Evolutionary conservation across 35 echinoderm and acorn worm genomes (phyloP), one percentile per base, ranked within the genome.

Genomic region (Anneissia japonica): DNA sequence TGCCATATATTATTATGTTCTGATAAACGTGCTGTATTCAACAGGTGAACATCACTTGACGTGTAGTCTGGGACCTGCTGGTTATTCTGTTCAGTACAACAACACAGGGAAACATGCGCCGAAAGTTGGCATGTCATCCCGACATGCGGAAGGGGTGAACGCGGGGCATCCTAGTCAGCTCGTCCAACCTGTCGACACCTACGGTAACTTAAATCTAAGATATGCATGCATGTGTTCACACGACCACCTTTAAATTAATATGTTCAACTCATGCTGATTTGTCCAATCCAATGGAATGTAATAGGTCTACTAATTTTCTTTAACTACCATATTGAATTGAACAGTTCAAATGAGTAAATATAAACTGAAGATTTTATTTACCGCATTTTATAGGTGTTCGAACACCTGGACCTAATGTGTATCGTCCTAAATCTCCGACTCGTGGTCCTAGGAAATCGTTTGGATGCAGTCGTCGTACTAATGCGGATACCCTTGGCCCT

Each of bases 61-160:
- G 26, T 89, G 86, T 41, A 99, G 92, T 39, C 74, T 93, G 28
- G 96, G 96, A n/a, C 89, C 96, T 35, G 91, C 91, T 30, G 64
- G 81, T 30, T 93, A 93, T 40, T 85, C 82, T 26, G 96, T 93
- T 0, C 74, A 76, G 3, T 91, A 99, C 39, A 56, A 38, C n/a
- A 86, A 94, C 36, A 99, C 96, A 0, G 96, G 96, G 17, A 99
- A 91, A 81, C 92, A 99, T 79, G 96, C 96, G n/a, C 96, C 96
- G 19, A 91, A 84, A 17, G 31, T 93, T 19, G 94, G 96, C 77
- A 39, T 91, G 34, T 86, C 89, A 0, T 93, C 92, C 7, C 82
- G 96, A 30, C 96, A 99, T 37, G 21, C 77, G 31, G 86, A 93
- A 16, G 92, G 89, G 7, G 92, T 93, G 19, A 99, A 99, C 72